Conservation (phyloP, 1,140 invertebrate genomes). For the Neodiprion pinetum region DNA sequence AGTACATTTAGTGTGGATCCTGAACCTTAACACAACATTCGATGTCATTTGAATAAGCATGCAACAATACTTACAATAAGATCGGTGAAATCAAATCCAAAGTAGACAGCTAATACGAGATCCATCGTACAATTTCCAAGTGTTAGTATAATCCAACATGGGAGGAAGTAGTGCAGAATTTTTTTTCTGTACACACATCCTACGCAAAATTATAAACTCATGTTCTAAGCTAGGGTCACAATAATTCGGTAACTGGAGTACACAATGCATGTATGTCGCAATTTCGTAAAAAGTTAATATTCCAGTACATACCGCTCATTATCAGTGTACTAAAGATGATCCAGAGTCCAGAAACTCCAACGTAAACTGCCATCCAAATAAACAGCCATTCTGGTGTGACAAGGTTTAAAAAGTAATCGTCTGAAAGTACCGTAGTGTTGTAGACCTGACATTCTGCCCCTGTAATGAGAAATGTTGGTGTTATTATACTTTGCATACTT, state of each 20-base stretch:
- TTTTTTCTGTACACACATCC: not conserved
- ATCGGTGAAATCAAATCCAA: conserved; percentile 8
- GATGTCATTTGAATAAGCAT: no score
- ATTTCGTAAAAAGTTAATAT: not conserved
- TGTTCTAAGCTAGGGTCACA: not conserved
- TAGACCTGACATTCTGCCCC: conserved; percentile 5
- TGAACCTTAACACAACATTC: no score
- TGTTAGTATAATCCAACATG: not conserved
- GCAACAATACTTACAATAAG: not conserved
- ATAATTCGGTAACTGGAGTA: no score
- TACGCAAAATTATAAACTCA: not conserved
- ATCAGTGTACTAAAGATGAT: conserved; percentile 2
- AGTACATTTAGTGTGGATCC: no score
- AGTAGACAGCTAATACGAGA: not conserved
- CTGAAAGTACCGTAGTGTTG: not conserved
- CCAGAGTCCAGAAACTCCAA: conserved; percentile 1
- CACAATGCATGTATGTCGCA: no score
- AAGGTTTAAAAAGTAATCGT: not conserved
- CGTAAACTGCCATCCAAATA: not conserved
- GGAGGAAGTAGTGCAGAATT: conserved; percentile 5
- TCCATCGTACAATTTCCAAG: conserved; percentile 3
- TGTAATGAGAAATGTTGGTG: not conserved
- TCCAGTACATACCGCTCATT: not conserved
- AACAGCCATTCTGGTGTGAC: conserved; percentile 6
- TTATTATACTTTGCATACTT: no score